Evolutionary conservation across 2,113 vertebrate genomes (phyloP).

Genomic region (Micronisus gabar): DNA sequence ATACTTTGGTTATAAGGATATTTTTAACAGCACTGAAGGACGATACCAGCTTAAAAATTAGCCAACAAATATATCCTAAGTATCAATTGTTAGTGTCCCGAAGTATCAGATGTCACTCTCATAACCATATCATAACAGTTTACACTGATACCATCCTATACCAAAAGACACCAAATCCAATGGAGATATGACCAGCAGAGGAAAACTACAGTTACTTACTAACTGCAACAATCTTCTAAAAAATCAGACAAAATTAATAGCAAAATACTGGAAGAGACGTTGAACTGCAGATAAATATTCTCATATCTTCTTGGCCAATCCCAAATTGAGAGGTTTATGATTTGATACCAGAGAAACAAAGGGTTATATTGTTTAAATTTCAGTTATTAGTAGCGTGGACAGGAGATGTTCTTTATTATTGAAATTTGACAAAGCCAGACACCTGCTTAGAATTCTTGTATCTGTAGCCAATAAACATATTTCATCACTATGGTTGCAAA

Average conservation of each 20-base stretch:
- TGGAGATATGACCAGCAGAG: background rate
- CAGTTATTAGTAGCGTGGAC: background rate
- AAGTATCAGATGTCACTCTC: background rate
- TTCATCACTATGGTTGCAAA: conserved; percentile 45
- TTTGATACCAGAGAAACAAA: background rate
- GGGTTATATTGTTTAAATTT: background rate
- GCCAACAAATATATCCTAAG: background rate
- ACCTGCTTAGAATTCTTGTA: conserved; percentile 3
- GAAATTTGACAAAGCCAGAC: conserved; percentile 7
- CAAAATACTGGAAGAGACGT: background rate
- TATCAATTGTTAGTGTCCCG: background rate
- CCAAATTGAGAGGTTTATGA: background rate
- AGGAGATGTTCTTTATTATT: background rate
- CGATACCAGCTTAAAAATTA: background rate
- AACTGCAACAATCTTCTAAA: background rate
- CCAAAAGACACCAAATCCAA: background rate
- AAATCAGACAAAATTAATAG: background rate
- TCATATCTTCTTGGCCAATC: background rate
- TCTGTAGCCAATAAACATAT: conserved; percentile 3
- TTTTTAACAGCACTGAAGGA: background rate
- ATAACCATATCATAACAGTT: background rate
- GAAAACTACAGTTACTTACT: background rate
- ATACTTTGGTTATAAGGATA: background rate
- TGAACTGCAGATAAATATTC: background rate
- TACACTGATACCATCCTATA: background rate